Base-by-base conservation (phyloP, 1,140 invertebrate species). In the Brachionus rotundiformis region DNA sequence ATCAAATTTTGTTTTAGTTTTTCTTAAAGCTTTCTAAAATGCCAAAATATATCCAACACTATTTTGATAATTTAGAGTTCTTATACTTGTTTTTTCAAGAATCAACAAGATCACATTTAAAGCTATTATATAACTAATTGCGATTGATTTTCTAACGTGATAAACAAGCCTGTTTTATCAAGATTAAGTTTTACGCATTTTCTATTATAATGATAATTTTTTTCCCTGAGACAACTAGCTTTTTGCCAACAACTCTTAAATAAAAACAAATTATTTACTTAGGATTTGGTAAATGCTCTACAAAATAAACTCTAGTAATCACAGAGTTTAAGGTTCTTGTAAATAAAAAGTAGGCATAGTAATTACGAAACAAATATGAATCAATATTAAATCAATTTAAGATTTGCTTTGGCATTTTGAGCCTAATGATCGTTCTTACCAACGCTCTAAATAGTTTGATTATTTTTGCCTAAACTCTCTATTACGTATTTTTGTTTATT, bases 1-100 rank as follows among this genome's bases (percentile, higher is more conserved):
- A 68, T 68, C 63, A 68, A 33, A 36, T 68, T 68, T 68, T 68
- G 63, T 68, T 68, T 68, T 68, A 68, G 33, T 36, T n/a, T 31
- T 68, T 68, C 29, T 63, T 63, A 33, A 27, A 63, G 25, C 13
- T 29, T 68, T 68, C 3, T 36, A 68, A 68, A 68, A 36, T 29
- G 63, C 63, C 36, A 68, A 33, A n/a, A n/a, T n/a, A 16, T 68
- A 36, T 68, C 63, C 16, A 68, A 68, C 31, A 36, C 29, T 16
- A 68, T 68, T 68, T 68, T 6, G 27, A 68, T 68, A 19, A 68
- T 33, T 68, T 68, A 68, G 29, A 68, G 16, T 68, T 68, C 16
- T 10, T 36, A 23, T 33, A 33, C 16, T 68, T 68, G 27, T 36
- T 68, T 68, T 36, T 68, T 33, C 29, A 54, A 54, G 47, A 54